Base-by-base conservation (phyloP, 2,113 vertebrate genomes). In the Cranoglanis bouderius region DNA sequence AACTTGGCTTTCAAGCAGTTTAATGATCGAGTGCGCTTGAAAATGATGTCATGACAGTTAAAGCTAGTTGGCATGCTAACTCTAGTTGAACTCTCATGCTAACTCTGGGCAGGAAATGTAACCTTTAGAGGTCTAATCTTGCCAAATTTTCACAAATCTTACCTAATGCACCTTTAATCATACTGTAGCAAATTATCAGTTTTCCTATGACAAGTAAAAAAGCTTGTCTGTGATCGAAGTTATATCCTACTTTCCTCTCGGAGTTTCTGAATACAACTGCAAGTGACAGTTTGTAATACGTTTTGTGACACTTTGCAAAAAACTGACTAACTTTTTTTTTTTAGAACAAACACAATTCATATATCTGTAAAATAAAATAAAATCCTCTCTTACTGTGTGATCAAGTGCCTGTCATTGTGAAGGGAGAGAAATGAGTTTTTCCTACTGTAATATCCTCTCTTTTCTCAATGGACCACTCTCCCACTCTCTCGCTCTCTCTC, bases 391-490 rank as follows among this genome's bases (percentile, higher is more conserved):
- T 46, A 7, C 75, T 35, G 29, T 49, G 46, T 21, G 77, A 53
- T 14, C 77, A 38, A 53, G 29, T 21, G 77, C 26, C 77, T 81
- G 77, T 81, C 77, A 81, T 4, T 19, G 77, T 81, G 77, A 55
- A 53, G 49, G 77, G n/a, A 81, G 49, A 81, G 46, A 81, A 53
- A 81, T 81, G 46, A 81, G 16, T 32, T 51, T 81, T 80, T 81
- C 49, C 29, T 19, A n/a, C n/a, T 81, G 77, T 81, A 81, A 81
- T 81, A 53, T 53, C 46, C 49, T 32, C 49, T 53, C 29, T 53
- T 80, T 81, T 81, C 49, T 53, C 49, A 53, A 10, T 53, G 77
- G 77, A 81, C 5, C 6, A 6, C 24, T 6, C 75, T n/a, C 4
- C 6, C 40, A 1, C 70, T 3, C 70, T 8, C 70, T 10, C 70